These are phyloP conservation scores for Urocitellus parryii DNA, from an alignment of 2,113 vertebrate genomes.

Conservation along the genomic window DNA sequence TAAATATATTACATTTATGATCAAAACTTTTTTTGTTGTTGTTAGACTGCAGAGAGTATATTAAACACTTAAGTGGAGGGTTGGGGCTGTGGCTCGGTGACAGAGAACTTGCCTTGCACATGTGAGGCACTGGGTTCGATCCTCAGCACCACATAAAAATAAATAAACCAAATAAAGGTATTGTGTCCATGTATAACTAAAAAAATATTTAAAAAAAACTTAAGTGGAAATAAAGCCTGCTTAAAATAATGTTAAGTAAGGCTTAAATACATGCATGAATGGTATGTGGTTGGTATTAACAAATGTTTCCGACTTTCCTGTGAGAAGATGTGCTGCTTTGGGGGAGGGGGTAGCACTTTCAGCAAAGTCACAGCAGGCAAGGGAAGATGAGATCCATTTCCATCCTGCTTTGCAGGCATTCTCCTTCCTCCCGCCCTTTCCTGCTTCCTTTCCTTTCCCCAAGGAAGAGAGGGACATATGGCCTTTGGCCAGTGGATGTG, in stretches of 20 bases:
- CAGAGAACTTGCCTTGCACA: no score
- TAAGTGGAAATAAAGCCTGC: conserved; percentile 7
- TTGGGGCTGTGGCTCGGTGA: no score
- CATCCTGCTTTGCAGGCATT: not conserved
- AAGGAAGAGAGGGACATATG: not conserved
- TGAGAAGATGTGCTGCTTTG: not conserved
- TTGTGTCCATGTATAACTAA: no score
- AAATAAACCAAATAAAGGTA: no score
- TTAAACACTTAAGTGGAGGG: conserved; percentile 2
- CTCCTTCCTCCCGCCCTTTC: not conserved
- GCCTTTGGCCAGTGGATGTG: not conserved
- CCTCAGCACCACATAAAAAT: no score
- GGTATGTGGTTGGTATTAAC: not conserved
- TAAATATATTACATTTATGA: conserved; percentile 14
- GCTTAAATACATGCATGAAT: not conserved
- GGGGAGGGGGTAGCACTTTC: not conserved
- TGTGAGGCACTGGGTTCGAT: no score
- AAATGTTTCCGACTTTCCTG: not conserved
- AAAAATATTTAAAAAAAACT: not conserved
- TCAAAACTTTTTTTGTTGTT: not conserved
- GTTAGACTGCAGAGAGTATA: not conserved
- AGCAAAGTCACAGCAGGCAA: not conserved
- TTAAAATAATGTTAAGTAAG: not conserved
- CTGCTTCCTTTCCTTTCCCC: not conserved
- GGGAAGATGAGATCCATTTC: not conserved